phyloP scores from a whole-genome alignment of 1,140 invertebrate genomes.

The Pseudomyrmex flavicornis region DNA sequence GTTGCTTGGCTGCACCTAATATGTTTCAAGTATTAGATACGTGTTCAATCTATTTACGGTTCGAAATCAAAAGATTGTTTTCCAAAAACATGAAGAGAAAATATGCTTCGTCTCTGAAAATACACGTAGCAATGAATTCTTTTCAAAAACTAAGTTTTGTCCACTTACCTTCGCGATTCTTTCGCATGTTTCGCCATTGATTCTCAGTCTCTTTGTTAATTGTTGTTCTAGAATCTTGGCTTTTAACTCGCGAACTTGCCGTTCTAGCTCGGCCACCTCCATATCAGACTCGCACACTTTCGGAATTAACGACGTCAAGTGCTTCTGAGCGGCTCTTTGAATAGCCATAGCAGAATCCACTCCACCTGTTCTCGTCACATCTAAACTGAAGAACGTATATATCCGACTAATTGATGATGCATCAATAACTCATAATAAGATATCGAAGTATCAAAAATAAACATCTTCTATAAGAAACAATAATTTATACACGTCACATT shows the following conservation, averaged over 20 bases:
- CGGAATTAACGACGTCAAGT: slow-evolving; percentile 73
- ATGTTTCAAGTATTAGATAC: background rate
- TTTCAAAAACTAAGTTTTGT: slow-evolving; percentile 11
- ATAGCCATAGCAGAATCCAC: slow-evolving; percentile 73
- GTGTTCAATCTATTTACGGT: too few species aligned
- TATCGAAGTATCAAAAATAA: too few species aligned
- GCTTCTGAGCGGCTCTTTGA: slow-evolving; percentile 73
- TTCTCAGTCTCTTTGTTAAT: background rate
- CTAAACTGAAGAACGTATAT: slow-evolving; percentile 66
- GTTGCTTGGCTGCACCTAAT: slow-evolving; percentile 8
- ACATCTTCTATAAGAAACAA: too few species aligned
- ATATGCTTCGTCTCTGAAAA: too few species aligned
- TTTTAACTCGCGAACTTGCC: slow-evolving; percentile 67
- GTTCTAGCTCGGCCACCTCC: slow-evolving; percentile 73
- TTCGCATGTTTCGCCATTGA: slow-evolving; percentile 47
- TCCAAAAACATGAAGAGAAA: background rate
- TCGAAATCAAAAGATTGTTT: too few species aligned
- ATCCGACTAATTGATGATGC: background rate
- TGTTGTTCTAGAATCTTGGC: slow-evolving; percentile 6
- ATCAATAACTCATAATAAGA: slow-evolving; percentile 12
- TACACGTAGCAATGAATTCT: background rate
- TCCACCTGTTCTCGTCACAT: slow-evolving; percentile 65
- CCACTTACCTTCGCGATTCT: slow-evolving; percentile 11
- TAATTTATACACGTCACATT: too few species aligned
- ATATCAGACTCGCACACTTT: slow-evolving; percentile 73